Conservation (phyloP, 2,797 vertebrate species). For the Gephyroberyx darwinii region DNA sequence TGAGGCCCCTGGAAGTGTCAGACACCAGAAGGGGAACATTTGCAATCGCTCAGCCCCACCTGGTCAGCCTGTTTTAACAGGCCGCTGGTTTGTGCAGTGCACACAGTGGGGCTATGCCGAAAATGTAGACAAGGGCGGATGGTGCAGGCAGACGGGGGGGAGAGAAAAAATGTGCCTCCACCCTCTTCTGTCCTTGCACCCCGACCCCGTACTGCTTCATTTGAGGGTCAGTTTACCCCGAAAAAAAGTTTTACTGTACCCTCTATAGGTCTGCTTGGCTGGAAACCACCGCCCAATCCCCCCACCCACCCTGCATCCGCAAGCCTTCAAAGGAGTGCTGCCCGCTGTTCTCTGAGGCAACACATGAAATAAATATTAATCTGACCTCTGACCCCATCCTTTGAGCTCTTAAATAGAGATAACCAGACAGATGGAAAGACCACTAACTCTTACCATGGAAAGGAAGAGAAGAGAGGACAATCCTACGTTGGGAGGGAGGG, state of each 20-base stretch:
- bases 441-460: conserved; percentile 7
- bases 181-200: conserved; percentile 56
- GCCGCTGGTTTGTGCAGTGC: conserved; percentile 63
- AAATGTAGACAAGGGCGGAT: conserved; percentile 68
- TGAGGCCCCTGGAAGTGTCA: conserved; percentile 79
- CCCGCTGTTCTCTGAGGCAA: conserved; percentile 76
- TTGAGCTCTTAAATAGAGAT: conserved; percentile 69
- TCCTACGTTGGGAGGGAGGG: conserved; percentile 19
- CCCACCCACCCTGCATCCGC: conserved; percentile 49
- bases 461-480: conserved; percentile 9
- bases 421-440: conserved; percentile 55
- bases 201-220: conserved; percentile 72
- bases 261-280: conserved; percentile 54
- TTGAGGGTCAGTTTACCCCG: conserved; percentile 74
- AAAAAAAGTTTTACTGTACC: conserved; percentile 72
- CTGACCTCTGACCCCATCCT: conserved; percentile 77
- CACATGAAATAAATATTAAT: conserved; percentile 85
- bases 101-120: conserved; percentile 63
- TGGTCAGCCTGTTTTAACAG: conserved; percentile 80
- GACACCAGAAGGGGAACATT: conserved; percentile 80
- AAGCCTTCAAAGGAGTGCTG: conserved; percentile 77
- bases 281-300: conserved; percentile 49
- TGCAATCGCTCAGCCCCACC: conserved; percentile 80
- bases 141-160: conserved; percentile 34
- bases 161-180: conserved; percentile 51